Base-by-base conservation (phyloP, 2,113 vertebrate genomes). In the Colistium nudipinnis region DNA sequence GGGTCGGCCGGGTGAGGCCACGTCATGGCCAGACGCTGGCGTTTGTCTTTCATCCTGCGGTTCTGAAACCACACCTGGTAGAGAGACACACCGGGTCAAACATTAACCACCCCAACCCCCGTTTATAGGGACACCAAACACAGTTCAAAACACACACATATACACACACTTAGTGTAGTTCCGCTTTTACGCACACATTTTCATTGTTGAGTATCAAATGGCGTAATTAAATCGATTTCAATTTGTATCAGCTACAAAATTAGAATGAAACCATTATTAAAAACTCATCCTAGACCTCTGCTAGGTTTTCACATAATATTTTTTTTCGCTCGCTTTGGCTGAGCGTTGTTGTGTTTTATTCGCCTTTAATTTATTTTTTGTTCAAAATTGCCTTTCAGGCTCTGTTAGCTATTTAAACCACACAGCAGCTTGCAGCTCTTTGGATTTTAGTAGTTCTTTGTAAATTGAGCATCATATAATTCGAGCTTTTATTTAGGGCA, bases 31-130 rank as follows among this genome's bases (percentile, higher is more conserved):
- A 99, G 90, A 22, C 98, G 94, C 90, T 98, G 97, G 33, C 97
- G 83, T 78, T 99, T 99, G 92, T 99, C 98, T 89, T 99, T 99
- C 98, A 99, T 99, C 82, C 98, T 91, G 61, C 98, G 94, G 92
- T 99, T 99, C 93, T 99, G 97, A 92, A 99, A 99, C 98, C 98
- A 99, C 68, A 99, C 97, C 98, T 99, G 91, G 20, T 61, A 69
- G 49, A 48, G 79, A 88, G 87, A 90, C 82, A 74, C 69, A 31
- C 3, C 1, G 28, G 30, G 80, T 90, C 44, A 90, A 88, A 88
- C 22, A 89, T 92, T 89, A 89, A 89, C 85, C 70, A 62, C 28
- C 38, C 6, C 10, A 9, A 33, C 30, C 25, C 28, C 9, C 25
- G 19, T 12, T 25, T n/a, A 36, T 3, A 8, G 27, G 48, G 20